A percentile compares a stretch with the other conserved stretches of the same genome.
Evolutionary conservation across 2,888 invertebrate species (phyloP).

Genomic region (Suillia variegata): DNA sequence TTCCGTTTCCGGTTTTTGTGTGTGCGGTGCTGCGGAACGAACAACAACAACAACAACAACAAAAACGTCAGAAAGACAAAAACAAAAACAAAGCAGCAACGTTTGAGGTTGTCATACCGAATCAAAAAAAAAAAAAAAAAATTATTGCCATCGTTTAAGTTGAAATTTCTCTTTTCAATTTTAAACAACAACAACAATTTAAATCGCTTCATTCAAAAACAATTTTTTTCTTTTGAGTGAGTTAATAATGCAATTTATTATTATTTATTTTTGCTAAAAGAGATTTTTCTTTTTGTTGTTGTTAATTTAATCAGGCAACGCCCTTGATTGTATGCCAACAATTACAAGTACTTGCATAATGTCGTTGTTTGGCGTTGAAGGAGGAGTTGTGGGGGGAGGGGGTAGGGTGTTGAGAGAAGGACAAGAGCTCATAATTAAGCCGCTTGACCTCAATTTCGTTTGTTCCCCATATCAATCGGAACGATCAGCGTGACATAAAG

Average conservation of each 20-base stretch:
- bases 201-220: too few species aligned
- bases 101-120: background rate
- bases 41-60: background rate
- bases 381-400: too few species aligned
- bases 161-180: too few species aligned
- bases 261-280: too few species aligned
- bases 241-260: too few species aligned
- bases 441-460: constrained; percentile 7
- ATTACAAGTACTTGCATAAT: too few species aligned
- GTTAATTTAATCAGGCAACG: background rate
- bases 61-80: background rate
- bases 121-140: too few species aligned
- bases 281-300: background rate
- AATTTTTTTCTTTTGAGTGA: too few species aligned
- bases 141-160: too few species aligned
- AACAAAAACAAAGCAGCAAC: background rate
- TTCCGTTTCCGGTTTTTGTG: constrained; percentile 4
- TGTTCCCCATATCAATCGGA: constrained; percentile 4
- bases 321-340: background rate
- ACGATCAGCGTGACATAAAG: background rate
- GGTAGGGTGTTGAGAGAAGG: too few species aligned
- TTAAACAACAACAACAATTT: too few species aligned
- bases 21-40: background rate
- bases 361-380: too few species aligned
- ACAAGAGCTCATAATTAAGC: background rate